A percentile compares a stretch with the other conserved stretches of the same genome.
Evolutionary conservation across 92 coral and sea anemone genomes (phyloP).

Genomic region (Porites lobata): DNA sequence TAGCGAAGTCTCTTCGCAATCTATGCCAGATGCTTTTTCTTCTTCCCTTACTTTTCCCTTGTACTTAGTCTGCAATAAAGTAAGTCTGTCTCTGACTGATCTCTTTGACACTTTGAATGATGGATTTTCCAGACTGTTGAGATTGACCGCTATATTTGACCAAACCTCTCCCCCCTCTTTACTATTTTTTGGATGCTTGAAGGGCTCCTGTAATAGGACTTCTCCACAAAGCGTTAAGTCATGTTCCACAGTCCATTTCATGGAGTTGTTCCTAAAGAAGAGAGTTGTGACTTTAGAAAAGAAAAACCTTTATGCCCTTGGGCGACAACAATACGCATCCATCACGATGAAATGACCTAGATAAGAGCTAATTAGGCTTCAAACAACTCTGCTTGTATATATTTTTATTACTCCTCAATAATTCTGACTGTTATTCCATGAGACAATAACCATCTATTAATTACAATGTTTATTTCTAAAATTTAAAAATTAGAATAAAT

Average conservation of each 20-base stretch:
- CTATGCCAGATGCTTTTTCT: constrained; percentile 27
- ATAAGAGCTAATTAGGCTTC: constrained; percentile 7
- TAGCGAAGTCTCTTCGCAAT: neutral
- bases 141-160: constrained; percentile 12
- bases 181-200: constrained; percentile 42
- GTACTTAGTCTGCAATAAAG: too few relatives aligned
- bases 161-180: constrained; percentile 39
- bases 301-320: too few relatives aligned
- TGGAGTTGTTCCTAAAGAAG: constrained; percentile 39
- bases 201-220: constrained; percentile 42
- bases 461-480: too few relatives aligned
- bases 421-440: too few relatives aligned
- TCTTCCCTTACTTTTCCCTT: neutral
- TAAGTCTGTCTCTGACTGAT: too few relatives aligned
- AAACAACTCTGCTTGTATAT: neutral
- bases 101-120: too few relatives aligned
- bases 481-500: too few relatives aligned
- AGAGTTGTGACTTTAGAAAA: neutral
- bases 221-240: constrained; percentile 35
- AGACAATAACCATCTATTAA: too few relatives aligned
- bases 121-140: neutral
- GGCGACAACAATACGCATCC: too few relatives aligned
- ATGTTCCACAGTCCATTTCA: constrained; percentile 16
- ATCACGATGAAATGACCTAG: neutral
- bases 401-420: neutral